Base-by-base conservation (phyloP, 2,888 invertebrate genomes). In the Phania funesta region DNA sequence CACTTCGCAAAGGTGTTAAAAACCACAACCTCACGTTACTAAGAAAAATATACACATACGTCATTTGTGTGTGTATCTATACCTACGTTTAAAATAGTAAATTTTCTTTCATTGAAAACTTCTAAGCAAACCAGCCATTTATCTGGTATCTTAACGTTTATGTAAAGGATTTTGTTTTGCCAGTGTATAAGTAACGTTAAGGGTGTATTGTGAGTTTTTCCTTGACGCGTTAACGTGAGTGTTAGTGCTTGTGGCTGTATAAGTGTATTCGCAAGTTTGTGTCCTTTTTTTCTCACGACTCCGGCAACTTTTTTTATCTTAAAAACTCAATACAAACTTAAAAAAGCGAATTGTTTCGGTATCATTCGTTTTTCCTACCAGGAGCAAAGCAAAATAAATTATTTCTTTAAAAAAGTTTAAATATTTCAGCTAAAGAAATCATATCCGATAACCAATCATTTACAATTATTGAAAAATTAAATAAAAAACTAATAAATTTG, bases 21-120 rank as follows among this genome's bases (percentile, higher is more conserved):
- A 9, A 13, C 41, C 6, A 41, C 26, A 16, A 46, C 1, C 0
- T 56, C 2, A 18, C 26, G 64, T 50, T 13, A 3, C 8, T 46
- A 29, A 22, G 16, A 70, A 56, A 58, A 29, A 35, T 52, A 46
- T n/a, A n/a, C n/a, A n/a, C 24, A 11, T 70, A 64, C 68, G 64
- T 80, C 75, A 80, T 75, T 75, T 80, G 70, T 75, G 80, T 80
- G 70, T 75, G 80, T 80, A 80, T 80, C 70, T 80, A 80, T 56
- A n/a, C 52, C 32, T 64, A 56, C 35, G 32, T 38, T 64, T 48
- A 48, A 56, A 67, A 41, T 75, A 67, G 75, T 75, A 67, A 75
- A 35, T 64, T 67, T 75, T 50, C 67, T 38, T 67, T 75, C 48
- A 67, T 58, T 67, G 56, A 75, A 67, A 67, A 65, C 46, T 60